These are phyloP conservation scores for Dermolepida albohirtum DNA, from an alignment of 2,888 invertebrate genomes.

Conservation along the genomic window DNA sequence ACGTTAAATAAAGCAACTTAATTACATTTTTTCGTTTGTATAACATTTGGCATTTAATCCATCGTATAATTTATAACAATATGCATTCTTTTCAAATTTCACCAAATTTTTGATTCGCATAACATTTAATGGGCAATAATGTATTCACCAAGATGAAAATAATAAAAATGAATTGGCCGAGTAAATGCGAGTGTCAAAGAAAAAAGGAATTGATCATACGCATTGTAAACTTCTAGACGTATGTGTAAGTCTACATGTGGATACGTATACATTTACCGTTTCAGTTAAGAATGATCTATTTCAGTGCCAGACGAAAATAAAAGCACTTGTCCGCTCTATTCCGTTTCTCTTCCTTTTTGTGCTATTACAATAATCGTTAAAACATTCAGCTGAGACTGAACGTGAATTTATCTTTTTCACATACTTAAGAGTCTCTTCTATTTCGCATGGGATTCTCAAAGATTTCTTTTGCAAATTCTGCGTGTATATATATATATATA, in stretches of 20 bases:
- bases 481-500: no score
- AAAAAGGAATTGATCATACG: conserved; percentile 12
- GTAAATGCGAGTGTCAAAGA: neutral
- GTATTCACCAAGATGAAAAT: neutral
- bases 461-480: no score
- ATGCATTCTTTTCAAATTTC: no score
- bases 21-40: no score
- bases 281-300: conserved; percentile 37
- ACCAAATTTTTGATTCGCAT: no score
- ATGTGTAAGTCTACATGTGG: conserved; percentile 6
- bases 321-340: conserved; percentile 25
- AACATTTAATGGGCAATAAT: no score
- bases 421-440: conserved; percentile 1
- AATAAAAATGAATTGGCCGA: conserved; percentile 14
- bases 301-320: conserved; percentile 39
- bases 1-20: no score
- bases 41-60: no score
- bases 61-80: no score
- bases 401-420: conserved; percentile 16
- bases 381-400: conserved; percentile 8
- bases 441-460: neutral
- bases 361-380: conserved; percentile 34
- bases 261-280: conserved; percentile 19
- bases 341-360: conserved; percentile 28
- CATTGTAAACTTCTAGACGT: conserved; percentile 10